Evolutionary conservation across 2,797 vertebrate genomes (phyloP).

Genomic region (Eulemur mongoz): DNA sequence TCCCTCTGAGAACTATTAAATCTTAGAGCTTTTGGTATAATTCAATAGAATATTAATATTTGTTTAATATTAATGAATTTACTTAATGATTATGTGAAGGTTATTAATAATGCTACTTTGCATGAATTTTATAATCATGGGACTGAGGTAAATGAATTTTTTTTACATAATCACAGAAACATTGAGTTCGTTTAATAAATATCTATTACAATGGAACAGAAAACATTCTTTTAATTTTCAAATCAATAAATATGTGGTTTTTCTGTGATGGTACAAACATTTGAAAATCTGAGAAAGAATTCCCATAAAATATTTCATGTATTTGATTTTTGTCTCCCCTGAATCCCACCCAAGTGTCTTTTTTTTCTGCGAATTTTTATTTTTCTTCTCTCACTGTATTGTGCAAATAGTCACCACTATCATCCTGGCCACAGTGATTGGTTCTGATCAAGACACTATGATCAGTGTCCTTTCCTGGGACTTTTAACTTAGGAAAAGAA

Average conservation of each 20-base stretch:
- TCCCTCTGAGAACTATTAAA: neutral
- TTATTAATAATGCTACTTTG: constrained; percentile 13
- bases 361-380: neutral
- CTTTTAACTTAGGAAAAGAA: neutral
- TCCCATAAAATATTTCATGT: neutral
- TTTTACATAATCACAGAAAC: constrained; percentile 30
- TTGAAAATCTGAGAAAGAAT: neutral
- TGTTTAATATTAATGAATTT: constrained; percentile 48
- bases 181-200: neutral
- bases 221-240: neutral
- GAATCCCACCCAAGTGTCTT: neutral
- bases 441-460: neutral
- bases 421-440: neutral
- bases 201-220: neutral
- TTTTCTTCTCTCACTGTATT: neutral
- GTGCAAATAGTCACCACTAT: neutral
- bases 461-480: neutral
- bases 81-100: neutral
- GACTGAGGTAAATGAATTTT: neutral
- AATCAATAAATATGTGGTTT: neutral
- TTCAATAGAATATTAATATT: constrained; percentile 29
- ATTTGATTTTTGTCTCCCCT: neutral
- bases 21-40: neutral
- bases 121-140: neutral
- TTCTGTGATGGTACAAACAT: neutral